Base-by-base conservation (phyloP, 2,797 vertebrate genomes). In the Denticeps clupeoides region DNA sequence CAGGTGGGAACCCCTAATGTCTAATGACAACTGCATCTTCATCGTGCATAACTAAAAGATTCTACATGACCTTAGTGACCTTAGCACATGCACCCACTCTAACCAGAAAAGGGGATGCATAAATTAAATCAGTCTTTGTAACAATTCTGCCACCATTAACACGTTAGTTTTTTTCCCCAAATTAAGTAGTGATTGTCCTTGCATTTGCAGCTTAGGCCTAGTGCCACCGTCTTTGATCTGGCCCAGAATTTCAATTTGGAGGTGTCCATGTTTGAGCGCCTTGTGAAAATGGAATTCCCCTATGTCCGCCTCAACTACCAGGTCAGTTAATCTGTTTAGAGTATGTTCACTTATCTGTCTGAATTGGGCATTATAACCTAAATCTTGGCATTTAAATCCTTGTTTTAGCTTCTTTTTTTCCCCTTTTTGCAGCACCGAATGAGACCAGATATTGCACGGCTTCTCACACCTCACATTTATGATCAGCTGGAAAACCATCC, bases 231-330 rank as follows among this genome's bases (percentile, higher is more conserved):
- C 0, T 95, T 87, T 48, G 91, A 95, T 10, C 81, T 97, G 41
- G 92, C 90, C 41, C 94, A 82, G 75, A 91, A 91, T 72, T 94
- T 89, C 78, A 80, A 81, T 68, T 79, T 97, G 26, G 93, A 96
- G 67, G 83, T 94, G 44, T 97, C 93, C 32, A 89, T 97, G 78
- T 97, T 97, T 78, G 93, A 97, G 70, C 84, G 91, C 27, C 85
- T 97, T 46, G 84, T 97, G 65, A 86, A 76, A 47, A 81, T 89
- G 19, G 59, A 78, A 24, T 73, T 93, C 52, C 91, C 91, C 4
- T 96, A 70, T 59, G 87, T 93, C 49, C 77, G 86, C 58, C 87
- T 97, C 45, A 86, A 89, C 77, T 91, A 90, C 63, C 93, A 97
- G 87, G 93, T 97, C 40, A 85, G 79, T 48, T 41, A 23, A 53